Evolutionary conservation across 2,888 invertebrate species (phyloP), one percentile per base, ranked within the genome.

Genomic region (Metalampra italica): DNA sequence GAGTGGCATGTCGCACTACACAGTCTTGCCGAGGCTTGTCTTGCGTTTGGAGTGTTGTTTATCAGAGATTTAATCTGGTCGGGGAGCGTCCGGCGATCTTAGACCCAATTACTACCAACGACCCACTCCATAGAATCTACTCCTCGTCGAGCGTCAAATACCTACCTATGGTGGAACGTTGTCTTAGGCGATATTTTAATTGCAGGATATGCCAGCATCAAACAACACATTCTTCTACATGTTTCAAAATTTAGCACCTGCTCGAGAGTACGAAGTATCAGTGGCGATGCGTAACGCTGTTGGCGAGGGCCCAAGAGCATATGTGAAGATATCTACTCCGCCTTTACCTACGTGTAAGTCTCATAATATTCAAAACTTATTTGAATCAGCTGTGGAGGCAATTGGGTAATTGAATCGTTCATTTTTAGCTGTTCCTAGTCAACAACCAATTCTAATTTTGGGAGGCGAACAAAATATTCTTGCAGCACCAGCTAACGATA

Each of bases 201-300:
- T 34, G 41, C 74, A 95, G 95, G 95, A 95, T 66, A 93, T 95
- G 78, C 92, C 94, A 55, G 93, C 93, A 3, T 91, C 92, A 13
- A 92, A 93, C 72, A 93, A 93, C 60, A 92, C 90, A 2, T 80
- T 91, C 50, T 94, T 93, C 78, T 95, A 95, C 78, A 94, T 95
- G 91, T 94, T 95, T 63, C 93, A 93, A 84, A 93, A 94, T 70
- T 83, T 97, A 55, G 82, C 91, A 45, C 92, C 96, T 0, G 91
- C 92, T 22, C 91, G 92, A 15, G 94, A 93, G 65, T 97, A 96
- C 71, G 92, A 92, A 7, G 91, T 97, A n/a, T 92, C 93, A 11
- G 91, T 97, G 15, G 91, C 93, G 2, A 96, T 96, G 93, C 90
- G 94, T 56, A 97, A 97, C 70, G 91, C 91, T 1, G 92, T 93